A percentile compares a stretch with the other conserved stretches of the same genome.
phyloP scores from a whole-genome alignment of 2,113 vertebrate genomes.

The Pangasianodon gigas region DNA sequence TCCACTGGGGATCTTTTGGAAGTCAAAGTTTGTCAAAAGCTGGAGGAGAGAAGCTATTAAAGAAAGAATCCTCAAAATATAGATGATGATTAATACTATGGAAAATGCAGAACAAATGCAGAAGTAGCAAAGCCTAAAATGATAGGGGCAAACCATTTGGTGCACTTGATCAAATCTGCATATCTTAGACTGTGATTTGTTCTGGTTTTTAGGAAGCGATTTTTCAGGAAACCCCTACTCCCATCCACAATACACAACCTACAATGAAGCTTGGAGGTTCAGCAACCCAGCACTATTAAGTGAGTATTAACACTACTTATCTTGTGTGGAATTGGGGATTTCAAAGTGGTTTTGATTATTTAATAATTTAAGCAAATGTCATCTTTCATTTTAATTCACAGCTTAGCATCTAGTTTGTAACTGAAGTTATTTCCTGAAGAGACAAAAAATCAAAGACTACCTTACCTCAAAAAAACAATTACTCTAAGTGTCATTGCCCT shows the following conservation, averaged over 20 bases:
- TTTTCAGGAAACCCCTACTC: constrained; percentile 99
- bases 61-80: constrained; percentile 47
- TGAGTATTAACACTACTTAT: constrained; percentile 75
- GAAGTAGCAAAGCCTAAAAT: constrained; percentile 17
- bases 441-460: not conserved
- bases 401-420: not conserved
- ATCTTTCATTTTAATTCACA: constrained; percentile 27
- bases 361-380: constrained; percentile 36
- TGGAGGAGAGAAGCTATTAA: constrained; percentile 43
- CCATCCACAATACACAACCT: constrained; percentile 98
- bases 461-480: not conserved
- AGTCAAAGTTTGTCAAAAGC: constrained; percentile 51
- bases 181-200: constrained; percentile 32
- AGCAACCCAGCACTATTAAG: constrained; percentile 99
- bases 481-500: not conserved
- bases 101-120: constrained; percentile 50
- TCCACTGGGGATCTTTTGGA: constrained; percentile 56
- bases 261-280: constrained; percentile 99
- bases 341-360: constrained; percentile 24
- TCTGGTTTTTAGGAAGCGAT: constrained; percentile 84
- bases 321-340: constrained; percentile 21
- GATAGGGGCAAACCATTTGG: not conserved
- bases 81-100: constrained; percentile 50
- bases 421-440: not conserved
- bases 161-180: not conserved